Base-by-base conservation (phyloP, 2,888 invertebrate genomes). In the Cotesia congregata region DNA sequence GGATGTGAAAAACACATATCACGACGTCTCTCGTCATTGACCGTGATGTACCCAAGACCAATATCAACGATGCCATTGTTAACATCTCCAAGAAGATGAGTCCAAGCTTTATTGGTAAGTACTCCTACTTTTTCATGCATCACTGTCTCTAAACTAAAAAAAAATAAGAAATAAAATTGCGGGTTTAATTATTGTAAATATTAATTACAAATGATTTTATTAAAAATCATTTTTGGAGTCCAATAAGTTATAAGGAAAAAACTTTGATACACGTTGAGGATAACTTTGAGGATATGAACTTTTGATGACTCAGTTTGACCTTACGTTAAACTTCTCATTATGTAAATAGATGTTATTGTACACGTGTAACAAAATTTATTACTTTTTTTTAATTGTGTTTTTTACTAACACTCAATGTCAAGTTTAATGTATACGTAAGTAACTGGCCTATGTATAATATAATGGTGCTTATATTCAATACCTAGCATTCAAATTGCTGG, bases 1-100 rank as follows among this genome's bases (percentile, higher is more conserved):
- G 93, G 92, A 82, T 92, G 92, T 65, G 92, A 91, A 80, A 93
- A 93, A 76, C 91, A 90, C 92, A 93, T 92, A 70, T 92, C 91
- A 17, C 90, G 88, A 64, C 91, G 90, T 40, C 91, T 89, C 2
- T 92, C 90, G 0, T 90, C 86, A 69, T 91, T 91, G 0, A 91
- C 91, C 0, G 92, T 92, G 15, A 93, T 92, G 1, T 92, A 92
- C 76, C 93, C 93, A 62, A 93, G 84, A 0, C 92, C 93, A 40
- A 93, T 85, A 82, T 93, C 93, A 7, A 93, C 91, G 1, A 91
- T 90, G 38, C 90, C 91, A 2, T 90, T 90, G 80, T 91, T 90
- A 0, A 93, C 89, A 5, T 91, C 93, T 0, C 92, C 92, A 1
- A 93, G 89, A 38, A 93, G 89, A 39, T 93, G 92, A 0, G 91